Evolutionary conservation across 2,797 vertebrate genomes (phyloP).

Genomic region (Nothura maculosa): DNA sequence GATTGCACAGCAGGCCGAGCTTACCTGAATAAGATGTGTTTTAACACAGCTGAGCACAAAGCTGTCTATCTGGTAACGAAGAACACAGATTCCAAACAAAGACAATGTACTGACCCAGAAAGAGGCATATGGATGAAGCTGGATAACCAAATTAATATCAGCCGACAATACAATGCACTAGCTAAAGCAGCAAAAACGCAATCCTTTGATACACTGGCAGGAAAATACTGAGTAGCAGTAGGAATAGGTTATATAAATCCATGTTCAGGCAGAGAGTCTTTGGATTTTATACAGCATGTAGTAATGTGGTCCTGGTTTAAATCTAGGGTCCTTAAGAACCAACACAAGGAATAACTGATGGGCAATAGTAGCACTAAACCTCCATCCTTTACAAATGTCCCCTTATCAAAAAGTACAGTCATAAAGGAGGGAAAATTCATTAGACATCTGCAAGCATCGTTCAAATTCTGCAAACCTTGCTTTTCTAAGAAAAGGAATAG

Average conservation of each 20-base stretch:
- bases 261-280: background rate
- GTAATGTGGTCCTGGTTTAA: background rate
- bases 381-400: background rate
- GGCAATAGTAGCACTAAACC: background rate
- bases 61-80: slow-evolving; percentile 49
- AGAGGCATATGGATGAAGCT: slow-evolving; percentile 9
- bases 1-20: slow-evolving; percentile 43
- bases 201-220: background rate
- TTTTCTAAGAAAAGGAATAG: background rate
- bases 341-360: background rate
- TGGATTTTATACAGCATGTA: background rate
- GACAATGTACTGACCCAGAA: slow-evolving; percentile 20
- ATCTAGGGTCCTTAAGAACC: background rate
- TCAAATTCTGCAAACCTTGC: background rate
- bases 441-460: background rate
- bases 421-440: background rate
- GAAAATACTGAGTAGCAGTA: background rate
- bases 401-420: background rate
- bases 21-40: slow-evolving; percentile 63
- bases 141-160: slow-evolving; percentile 59
- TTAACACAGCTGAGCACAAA: slow-evolving; percentile 60
- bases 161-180: background rate
- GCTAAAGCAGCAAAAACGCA: background rate
- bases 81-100: slow-evolving; percentile 46
- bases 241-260: slow-evolving; percentile 2